A percentile compares a stretch with the other conserved stretches of the same genome.
Conservation (phyloP, 2,797 vertebrate species). For the Rhadinocentrus ornatus region DNA sequence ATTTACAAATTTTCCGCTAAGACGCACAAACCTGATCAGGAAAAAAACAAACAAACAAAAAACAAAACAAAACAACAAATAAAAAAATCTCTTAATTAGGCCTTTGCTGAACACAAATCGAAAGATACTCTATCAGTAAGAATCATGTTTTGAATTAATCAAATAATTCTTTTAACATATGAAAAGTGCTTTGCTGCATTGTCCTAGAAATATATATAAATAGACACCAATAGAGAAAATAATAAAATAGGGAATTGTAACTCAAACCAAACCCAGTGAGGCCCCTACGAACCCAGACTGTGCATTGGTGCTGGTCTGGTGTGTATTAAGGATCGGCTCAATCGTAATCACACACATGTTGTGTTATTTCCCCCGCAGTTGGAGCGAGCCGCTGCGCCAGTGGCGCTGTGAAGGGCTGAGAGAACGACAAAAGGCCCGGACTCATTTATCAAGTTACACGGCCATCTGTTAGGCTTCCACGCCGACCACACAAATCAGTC, state of each 20-base stretch:
- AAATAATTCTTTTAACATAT: background rate
- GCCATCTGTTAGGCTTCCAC: slow-evolving; percentile 75
- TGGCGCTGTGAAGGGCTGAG: slow-evolving; percentile 54
- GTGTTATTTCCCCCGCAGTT: slow-evolving; percentile 46
- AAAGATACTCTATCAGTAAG: background rate
- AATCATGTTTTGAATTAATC: background rate
- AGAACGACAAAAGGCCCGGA: slow-evolving; percentile 56
- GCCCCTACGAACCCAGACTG: background rate
- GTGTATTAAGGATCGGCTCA: slow-evolving; percentile 31
- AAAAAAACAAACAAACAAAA: slow-evolving; percentile 21
- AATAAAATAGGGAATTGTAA: background rate
- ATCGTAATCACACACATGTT: slow-evolving; percentile 31
- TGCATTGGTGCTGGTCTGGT: slow-evolving; percentile 8
- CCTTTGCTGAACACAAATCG: slow-evolving; percentile 32
- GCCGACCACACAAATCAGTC: slow-evolving; percentile 66
- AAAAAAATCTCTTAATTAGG: slow-evolving; percentile 24
- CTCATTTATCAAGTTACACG: slow-evolving; percentile 79
- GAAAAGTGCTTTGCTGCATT: background rate
- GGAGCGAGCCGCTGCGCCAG: slow-evolving; percentile 35
- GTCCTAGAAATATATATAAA: background rate
- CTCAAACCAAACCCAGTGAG: background rate
- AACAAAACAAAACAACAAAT: background rate
- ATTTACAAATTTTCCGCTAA: slow-evolving; percentile 33
- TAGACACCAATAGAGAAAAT: background rate
- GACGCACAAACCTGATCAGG: slow-evolving; percentile 37